phyloP scores from a whole-genome alignment of 2,113 vertebrate genomes.

The Gymnogyps californianus region DNA sequence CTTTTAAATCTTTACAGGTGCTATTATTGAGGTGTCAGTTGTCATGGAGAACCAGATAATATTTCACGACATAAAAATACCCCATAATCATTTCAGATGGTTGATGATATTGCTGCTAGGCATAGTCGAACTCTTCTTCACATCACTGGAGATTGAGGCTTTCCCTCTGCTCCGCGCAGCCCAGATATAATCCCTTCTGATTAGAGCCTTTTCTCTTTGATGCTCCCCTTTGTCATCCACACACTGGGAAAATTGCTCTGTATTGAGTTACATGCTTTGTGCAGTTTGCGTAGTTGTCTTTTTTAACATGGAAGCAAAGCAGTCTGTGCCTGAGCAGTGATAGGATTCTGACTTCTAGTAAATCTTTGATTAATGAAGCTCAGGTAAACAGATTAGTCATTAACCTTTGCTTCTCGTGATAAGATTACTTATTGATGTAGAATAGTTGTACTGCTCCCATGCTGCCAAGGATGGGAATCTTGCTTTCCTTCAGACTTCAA shows the following conservation, averaged over 20 bases:
- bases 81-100: neutral
- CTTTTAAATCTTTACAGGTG: slow-evolving; percentile 16
- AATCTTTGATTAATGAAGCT: slow-evolving; percentile 67
- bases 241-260: slow-evolving; percentile 25
- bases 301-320: slow-evolving; percentile 44
- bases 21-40: slow-evolving; percentile 23
- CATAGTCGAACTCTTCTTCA: slow-evolving; percentile 7
- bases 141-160: neutral
- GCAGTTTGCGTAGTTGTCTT: neutral
- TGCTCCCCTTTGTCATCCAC: slow-evolving; percentile 50
- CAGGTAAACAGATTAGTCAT: slow-evolving; percentile 69
- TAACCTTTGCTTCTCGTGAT: slow-evolving; percentile 66
- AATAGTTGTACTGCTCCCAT: neutral
- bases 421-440: slow-evolving; percentile 61
- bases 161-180: neutral
- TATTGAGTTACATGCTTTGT: slow-evolving; percentile 40
- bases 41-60: neutral
- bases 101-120: slow-evolving; percentile 15
- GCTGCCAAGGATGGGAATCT: slow-evolving; percentile 9
- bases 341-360: slow-evolving; percentile 41
- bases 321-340: neutral
- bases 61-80: slow-evolving; percentile 23
- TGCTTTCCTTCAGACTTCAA: neutral
- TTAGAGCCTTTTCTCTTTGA: slow-evolving; percentile 54
- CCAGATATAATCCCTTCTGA: slow-evolving; percentile 49